A percentile compares a stretch with the other conserved stretches of the same genome.
Conservation (phyloP, 1,140 invertebrate genomes). For the Psilanteris sp. region DNA sequence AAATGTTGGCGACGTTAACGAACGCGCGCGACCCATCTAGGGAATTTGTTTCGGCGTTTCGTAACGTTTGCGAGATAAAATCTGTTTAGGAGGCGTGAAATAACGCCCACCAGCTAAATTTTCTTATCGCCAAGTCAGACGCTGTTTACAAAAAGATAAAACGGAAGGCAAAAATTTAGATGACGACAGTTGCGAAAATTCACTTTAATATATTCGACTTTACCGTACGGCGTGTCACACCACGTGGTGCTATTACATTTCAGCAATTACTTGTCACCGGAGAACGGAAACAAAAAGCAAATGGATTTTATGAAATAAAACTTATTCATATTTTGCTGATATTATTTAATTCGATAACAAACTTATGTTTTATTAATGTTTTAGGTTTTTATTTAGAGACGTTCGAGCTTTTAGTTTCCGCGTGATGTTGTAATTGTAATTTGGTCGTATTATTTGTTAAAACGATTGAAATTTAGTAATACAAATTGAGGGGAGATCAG, state of each 20-base stretch:
- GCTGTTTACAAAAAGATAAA: constrained; percentile 11
- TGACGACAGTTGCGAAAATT: constrained; percentile 54
- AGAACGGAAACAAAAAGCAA: no score
- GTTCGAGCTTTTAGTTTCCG: no score
- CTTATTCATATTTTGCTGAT: no score
- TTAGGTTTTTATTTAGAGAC: no score
- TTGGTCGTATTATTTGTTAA: no score
- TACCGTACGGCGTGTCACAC: constrained; percentile 58
- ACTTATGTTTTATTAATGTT: no score
- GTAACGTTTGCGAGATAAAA: constrained; percentile 5
- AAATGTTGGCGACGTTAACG: constrained; percentile 1
- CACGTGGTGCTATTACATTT: constrained; percentile 70
- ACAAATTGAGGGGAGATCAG: no score
- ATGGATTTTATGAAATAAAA: no score
- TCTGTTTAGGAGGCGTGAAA: not conserved
- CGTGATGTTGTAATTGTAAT: no score
- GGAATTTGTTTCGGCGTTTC: constrained; percentile 7
- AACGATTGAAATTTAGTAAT: no score
- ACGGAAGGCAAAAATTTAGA: constrained; percentile 26
- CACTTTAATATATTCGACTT: constrained; percentile 70
- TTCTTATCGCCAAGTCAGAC: constrained; percentile 43
- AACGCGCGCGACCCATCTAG: not conserved
- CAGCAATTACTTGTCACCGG: no score
- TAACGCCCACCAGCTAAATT: constrained; percentile 45
- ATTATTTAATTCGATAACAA: no score